Percentiles rank a stretch among this genome's conserved stretches.
phyloP scores from a whole-genome alignment of 2,797 vertebrate species.

The Micropoecilia bifurca region DNA sequence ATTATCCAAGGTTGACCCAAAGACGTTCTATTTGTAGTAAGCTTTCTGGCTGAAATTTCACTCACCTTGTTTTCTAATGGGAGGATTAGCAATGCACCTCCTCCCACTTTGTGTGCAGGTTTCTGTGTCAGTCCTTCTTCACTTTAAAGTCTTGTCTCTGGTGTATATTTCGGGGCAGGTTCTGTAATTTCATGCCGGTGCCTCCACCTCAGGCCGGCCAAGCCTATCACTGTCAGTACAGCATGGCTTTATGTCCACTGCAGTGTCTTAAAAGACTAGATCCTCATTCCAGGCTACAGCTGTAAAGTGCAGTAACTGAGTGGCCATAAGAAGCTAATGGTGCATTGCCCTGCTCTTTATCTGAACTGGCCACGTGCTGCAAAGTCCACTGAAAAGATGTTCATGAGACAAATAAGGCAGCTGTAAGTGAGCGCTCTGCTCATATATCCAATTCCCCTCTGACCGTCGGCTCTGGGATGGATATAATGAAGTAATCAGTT shows the following conservation, averaged over 20 bases:
- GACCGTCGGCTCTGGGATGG: slow-evolving; percentile 12
- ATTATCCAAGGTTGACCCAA: slow-evolving; percentile 61
- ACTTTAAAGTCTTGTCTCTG: slow-evolving; percentile 52
- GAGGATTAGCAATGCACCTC: slow-evolving; percentile 42
- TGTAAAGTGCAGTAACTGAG: slow-evolving; percentile 56
- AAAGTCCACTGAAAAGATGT: slow-evolving; percentile 47
- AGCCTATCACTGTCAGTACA: slow-evolving; percentile 18
- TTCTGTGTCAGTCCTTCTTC: slow-evolving; percentile 35
- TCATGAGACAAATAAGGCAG: slow-evolving; percentile 50
- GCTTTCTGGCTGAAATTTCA: slow-evolving; percentile 64
- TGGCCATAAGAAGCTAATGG: slow-evolving; percentile 49
- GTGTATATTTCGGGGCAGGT: slow-evolving; percentile 74
- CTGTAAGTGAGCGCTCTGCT: slow-evolving; percentile 40
- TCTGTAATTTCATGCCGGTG: slow-evolving; percentile 81
- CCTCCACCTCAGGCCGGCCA: slow-evolving; percentile 22
- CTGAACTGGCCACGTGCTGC: slow-evolving; percentile 44
- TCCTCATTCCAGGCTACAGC: slow-evolving; percentile 39
- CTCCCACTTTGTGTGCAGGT: slow-evolving; percentile 29
- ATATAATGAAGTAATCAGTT: slow-evolving; percentile 30
- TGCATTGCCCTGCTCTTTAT: slow-evolving; percentile 50
- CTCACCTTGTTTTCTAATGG: slow-evolving; percentile 48
- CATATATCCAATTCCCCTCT: slow-evolving; percentile 44
- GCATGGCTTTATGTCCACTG: slow-evolving; percentile 26
- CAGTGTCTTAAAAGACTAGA: slow-evolving; percentile 50
- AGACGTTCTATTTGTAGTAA: slow-evolving; percentile 40